These are phyloP conservation scores for Oplegnathus fasciatus DNA, from an alignment of 2,113 vertebrate genomes.

Conservation along the genomic window DNA sequence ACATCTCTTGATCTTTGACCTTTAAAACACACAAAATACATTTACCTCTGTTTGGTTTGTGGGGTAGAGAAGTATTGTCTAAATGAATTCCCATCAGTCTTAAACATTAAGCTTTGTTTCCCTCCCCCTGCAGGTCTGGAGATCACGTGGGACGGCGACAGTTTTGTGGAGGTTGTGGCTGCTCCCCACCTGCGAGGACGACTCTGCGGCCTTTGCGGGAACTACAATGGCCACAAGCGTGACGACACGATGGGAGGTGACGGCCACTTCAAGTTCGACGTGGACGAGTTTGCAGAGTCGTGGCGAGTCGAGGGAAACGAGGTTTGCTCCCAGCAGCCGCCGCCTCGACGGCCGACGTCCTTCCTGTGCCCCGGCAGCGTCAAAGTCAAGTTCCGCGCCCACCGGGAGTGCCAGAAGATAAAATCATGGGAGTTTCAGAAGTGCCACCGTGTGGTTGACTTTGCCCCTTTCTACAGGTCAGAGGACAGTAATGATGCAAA, in stretches of 20 bases:
- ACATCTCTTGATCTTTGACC: not conserved
- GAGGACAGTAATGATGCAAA: conserved; percentile 21
- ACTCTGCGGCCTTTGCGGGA: conserved; percentile 96
- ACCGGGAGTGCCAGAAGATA: conserved; percentile 96
- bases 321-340: conserved; percentile 87
- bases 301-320: conserved; percentile 96
- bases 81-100: not conserved
- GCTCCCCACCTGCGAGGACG: conserved; percentile 92
- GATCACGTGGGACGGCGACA: conserved; percentile 99
- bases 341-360: conserved; percentile 85
- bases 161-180: conserved; percentile 97
- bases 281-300: conserved; percentile 97
- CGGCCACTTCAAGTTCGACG: conserved; percentile 95
- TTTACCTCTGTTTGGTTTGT: not conserved
- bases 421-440: conserved; percentile 96
- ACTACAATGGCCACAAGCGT: conserved; percentile 97
- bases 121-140: conserved; percentile 88
- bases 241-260: conserved; percentile 96
- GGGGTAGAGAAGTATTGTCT: not conserved
- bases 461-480: conserved; percentile 92
- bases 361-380: conserved; percentile 92
- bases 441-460: conserved; percentile 94
- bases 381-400: conserved; percentile 94
- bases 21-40: not conserved
- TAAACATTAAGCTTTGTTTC: not conserved